These are phyloP conservation scores for Alauda arvensis DNA, from an alignment of 2,797 vertebrate species.

Conservation along the genomic window DNA sequence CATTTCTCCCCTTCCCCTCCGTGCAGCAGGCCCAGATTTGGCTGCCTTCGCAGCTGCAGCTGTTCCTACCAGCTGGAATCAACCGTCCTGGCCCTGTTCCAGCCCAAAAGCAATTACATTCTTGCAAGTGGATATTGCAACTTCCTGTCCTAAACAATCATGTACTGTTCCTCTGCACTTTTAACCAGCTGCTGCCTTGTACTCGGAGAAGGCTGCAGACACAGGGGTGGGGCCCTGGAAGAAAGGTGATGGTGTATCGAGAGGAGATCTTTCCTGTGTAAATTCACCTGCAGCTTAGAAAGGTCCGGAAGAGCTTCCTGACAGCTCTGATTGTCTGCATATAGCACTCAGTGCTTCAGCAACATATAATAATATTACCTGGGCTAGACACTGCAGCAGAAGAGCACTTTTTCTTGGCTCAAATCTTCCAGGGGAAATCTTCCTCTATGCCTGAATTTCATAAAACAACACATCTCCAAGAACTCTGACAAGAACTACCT, in stretches of 20 bases:
- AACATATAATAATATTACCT: neutral
- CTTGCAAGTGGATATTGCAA: conserved; percentile 65
- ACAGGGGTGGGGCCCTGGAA: neutral
- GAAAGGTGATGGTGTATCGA: neutral
- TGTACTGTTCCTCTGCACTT: conserved; percentile 36
- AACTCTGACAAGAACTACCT: neutral
- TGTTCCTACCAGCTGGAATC: conserved; percentile 64
- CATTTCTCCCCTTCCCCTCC: neutral
- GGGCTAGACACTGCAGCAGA: neutral
- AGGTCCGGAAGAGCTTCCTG: neutral
- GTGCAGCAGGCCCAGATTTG: neutral
- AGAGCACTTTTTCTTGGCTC: neutral
- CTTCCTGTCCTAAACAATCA: conserved; percentile 64
- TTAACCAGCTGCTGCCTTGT: conserved; percentile 53
- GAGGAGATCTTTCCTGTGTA: neutral
- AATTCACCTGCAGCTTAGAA: neutral
- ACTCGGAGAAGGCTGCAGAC: neutral
- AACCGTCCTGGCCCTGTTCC: conserved; percentile 51
- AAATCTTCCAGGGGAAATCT: neutral
- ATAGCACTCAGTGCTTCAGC: accelerated
- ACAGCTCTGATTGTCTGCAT: neutral
- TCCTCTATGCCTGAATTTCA: neutral
- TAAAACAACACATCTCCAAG: neutral
- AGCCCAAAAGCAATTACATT: conserved; percentile 59
- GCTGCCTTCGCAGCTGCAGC: conserved; percentile 40